Conservation (phyloP, 2,888 invertebrate species). For the Cosmorhoe ocellata region DNA sequence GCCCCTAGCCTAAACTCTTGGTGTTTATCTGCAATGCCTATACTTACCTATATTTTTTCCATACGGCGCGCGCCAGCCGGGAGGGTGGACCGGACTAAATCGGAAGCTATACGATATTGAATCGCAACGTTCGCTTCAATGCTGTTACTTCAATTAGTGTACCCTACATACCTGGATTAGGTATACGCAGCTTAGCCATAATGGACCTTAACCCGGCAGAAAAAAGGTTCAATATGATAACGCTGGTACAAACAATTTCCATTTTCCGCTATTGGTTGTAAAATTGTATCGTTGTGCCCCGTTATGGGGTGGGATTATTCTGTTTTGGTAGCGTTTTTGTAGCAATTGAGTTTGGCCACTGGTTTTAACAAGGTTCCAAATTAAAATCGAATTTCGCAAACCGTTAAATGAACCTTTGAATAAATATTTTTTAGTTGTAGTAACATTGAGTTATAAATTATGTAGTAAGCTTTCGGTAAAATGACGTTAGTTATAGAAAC, state of each 20-base stretch:
- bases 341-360: not conserved
- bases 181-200: constrained; percentile 11
- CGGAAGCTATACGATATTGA: constrained; percentile 44
- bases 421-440: no score
- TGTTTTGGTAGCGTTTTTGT: constrained; percentile 2
- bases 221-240: constrained; percentile 7
- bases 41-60: no score
- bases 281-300: constrained; percentile 11
- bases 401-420: no score
- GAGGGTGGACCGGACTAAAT: constrained; percentile 36
- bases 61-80: no score
- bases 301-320: constrained; percentile 8
- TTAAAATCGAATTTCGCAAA: no score
- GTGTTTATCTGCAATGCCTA: no score
- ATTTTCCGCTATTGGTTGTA: constrained; percentile 13
- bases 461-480: no score
- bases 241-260: constrained; percentile 6
- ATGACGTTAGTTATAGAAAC: no score
- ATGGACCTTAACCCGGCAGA: constrained; percentile 10
- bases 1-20: no score
- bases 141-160: constrained; percentile 47
- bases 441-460: no score
- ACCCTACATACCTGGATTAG: constrained; percentile 13
- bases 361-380: no score
- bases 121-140: constrained; percentile 36